Conservation (phyloP, 2,113 vertebrate species). For the Silurus asotus region DNA sequence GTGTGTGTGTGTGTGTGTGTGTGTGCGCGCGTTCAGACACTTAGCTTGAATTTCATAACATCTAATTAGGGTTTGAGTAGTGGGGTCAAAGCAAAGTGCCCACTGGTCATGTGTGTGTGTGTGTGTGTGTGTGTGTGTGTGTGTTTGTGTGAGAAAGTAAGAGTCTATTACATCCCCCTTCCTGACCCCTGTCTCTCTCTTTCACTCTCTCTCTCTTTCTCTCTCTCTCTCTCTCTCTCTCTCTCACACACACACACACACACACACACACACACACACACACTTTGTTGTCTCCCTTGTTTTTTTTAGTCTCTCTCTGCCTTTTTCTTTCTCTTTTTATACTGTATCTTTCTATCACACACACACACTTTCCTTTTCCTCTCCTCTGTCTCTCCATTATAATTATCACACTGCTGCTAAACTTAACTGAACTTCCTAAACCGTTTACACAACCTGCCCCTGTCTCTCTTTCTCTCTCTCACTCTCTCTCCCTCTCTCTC, state of each 20-base stretch:
- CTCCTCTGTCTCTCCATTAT: background rate
- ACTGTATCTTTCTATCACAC: background rate
- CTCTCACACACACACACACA: background rate
- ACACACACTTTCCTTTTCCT: background rate
- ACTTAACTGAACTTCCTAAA: conserved; percentile 19
- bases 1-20: background rate
- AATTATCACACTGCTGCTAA: conserved; percentile 8
- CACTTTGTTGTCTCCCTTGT: background rate
- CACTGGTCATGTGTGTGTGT: background rate
- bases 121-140: conserved; percentile 37
- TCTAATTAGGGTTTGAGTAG: conserved; percentile 79
- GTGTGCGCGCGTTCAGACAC: conserved; percentile 64
- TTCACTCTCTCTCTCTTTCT: background rate
- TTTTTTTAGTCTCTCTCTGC: no score
- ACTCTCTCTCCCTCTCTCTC: conserved; percentile 22
- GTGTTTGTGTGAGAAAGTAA: conserved; percentile 31
- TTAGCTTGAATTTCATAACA: conserved; percentile 80
- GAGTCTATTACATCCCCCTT: conserved; percentile 39
- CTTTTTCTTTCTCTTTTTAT: no score
- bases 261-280: background rate
- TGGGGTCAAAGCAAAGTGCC: conserved; percentile 47
- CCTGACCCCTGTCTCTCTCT: conserved; percentile 44
- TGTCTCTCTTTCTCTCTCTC: conserved; percentile 12
- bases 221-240: background rate
- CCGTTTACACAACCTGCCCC: background rate